Evolutionary conservation across 2,888 invertebrate species (phyloP), one percentile per base, ranked within the genome.

Genomic region (Lasioglossum lativentre): DNA sequence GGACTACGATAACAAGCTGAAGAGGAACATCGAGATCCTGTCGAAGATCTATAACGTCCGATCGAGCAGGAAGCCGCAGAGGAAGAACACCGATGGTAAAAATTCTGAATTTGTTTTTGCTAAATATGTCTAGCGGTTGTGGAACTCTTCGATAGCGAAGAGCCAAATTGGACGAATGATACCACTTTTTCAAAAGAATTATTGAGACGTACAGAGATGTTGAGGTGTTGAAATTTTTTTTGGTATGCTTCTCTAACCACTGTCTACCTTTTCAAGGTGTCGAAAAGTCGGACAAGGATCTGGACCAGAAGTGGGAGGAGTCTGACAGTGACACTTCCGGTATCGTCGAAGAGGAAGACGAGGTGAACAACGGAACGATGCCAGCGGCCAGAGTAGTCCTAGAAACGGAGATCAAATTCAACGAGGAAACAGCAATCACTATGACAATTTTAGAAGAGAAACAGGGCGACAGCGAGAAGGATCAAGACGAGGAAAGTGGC

Each of bases 361-460:
- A 93, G 23, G 86, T 73, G 8, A 80, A 86, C 30, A 80, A 59
- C 68, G 75, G 86, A 78, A 38, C 76, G 0, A 91, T 93, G 78
- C 91, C 94, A 0, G 90, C 92, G 1, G 92, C 94, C 4, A 91
- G 95, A 94, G 96, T 98, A 0, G 97, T 98, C 73, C 96, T 98
- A 91, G 98, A 98, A 95, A 98, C 98, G 0, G 98, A 98, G 95
- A 97, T 98, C 42, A 97, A 98, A 92, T 97, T 98, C 88, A 97
- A 97, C 93, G 97, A 97, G 23, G 97, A 98, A 85, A 97, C 97
- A 0, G 97, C 97, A 0, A 97, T 98, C 56, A 98, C 97, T 0
- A 98, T 98, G 98, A 97, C 98, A 56, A 97, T 98, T 79, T 95
- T 98, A 38, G 98, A 98, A 94, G 97, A 97, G 92, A 96, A 96